Evolutionary conservation across 2,888 invertebrate genomes (phyloP), one percentile per base, ranked within the genome.

Genomic region (Homarus gammarus): DNA sequence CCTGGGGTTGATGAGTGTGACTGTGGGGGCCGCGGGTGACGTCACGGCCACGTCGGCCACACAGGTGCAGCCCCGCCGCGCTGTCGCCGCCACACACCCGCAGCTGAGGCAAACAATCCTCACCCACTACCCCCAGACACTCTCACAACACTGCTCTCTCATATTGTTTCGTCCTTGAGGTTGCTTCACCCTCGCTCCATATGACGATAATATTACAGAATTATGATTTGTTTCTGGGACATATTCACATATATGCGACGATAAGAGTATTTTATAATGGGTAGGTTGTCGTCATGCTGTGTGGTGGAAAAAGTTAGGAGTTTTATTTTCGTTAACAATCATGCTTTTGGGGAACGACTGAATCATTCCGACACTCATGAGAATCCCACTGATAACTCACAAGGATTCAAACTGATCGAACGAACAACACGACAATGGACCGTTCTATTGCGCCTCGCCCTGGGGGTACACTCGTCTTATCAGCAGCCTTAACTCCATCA

Each of bases 31-130:
- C 40, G 82, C 40, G 44, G 44, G 82, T 82, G 82, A 82, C 82
- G 82, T 82, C 82, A 82, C 70, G 70, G 33, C 68, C 64, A 22
- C 70, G 68, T 82, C 72, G 72, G 73, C 56, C 56, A 84, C 84
- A 84, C 84, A 84, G 84, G 84, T 84, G 84, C 75, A 75, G 84
- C 38, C 61, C 84, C 84, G 84, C 84, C 84, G 61, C 40, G 18
- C 51, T 75, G 84, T 84, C 84, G 84, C 84, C 84, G 49, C 68
- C 72, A 51, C 70, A 70, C 68, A 84, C 73, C 84, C 84, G 72
- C 84, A 84, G 84, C 84, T 75, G 75, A 84, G 84, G 84, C 73
- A 84, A 84, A 84, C 84, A 84, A 73, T 84, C 84, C 72, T 15
- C 40, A 70, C 33, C 72, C 49, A 64, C 73, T 73, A 44, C 84